Evolutionary conservation across 2,888 invertebrate species (phyloP), one percentile per base, ranked within the genome.

Genomic region (Gonocerus acuteangulatus): DNA sequence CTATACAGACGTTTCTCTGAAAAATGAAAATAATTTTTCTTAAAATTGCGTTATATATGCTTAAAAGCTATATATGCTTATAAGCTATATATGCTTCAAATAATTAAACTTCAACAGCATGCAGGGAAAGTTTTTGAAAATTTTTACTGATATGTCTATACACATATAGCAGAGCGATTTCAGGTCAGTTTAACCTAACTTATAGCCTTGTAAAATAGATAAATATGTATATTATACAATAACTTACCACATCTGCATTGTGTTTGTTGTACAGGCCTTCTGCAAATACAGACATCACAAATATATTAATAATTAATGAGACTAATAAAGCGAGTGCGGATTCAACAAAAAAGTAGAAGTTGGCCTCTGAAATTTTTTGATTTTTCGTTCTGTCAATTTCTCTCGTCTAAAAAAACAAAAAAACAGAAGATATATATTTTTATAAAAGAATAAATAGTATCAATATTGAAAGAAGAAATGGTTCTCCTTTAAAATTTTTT

Each of bases 221-320:
- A n/a, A n/a, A n/a, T n/a, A n/a, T n/a, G n/a, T n/a, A n/a, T n/a
- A n/a, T n/a, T n/a, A n/a, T n/a, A n/a, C n/a, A 27, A 27, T 3
- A 4, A 57, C 82, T 77, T 74, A 85, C 84, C 70, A 86, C 78
- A 68, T 87, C 79, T 1, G 71, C 67, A 70, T 87, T 86, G 0
- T 85, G 87, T 70, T 82, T 84, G 19, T 82, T 78, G 71, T 78
- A 86, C 65, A 92, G 77, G 36, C 90, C 91, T 70, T 86, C 80
- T 1, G 90, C 92, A 74, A 93, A 93, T 2, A 93, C 90, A 4
- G 88, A 77, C 2, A 91, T 88, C 3, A 93, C 91, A 73, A 90
- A 91, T 0, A 92, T 81, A 71, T 93, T 93, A 68, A 93, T 92
- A 58, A 93, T 73, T 70, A 92, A 89, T 52, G 90, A 90, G 34